Conservation (phyloP, 2,113 vertebrate species). For the Rissa tridactyla region DNA sequence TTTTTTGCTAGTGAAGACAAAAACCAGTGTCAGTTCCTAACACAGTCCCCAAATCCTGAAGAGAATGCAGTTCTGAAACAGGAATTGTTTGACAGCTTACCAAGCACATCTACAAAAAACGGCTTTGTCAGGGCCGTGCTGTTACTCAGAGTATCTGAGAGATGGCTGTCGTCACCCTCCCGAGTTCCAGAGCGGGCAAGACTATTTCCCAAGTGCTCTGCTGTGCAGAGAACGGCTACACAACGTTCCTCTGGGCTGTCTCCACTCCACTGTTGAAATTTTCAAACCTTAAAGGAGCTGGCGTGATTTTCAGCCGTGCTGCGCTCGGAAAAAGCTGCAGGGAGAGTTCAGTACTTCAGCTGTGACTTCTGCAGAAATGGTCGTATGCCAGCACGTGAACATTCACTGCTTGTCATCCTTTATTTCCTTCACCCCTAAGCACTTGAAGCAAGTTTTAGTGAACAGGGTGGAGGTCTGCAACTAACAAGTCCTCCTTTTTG, state of each 20-base stretch:
- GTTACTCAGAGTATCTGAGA: background rate
- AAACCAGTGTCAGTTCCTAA: background rate
- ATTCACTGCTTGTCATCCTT: background rate
- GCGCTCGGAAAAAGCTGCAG: background rate
- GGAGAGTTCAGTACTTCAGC: background rate
- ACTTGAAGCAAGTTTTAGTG: background rate
- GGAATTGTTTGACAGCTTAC: background rate
- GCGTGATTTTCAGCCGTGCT: background rate
- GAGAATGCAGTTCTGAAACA: background rate
- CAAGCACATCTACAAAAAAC: background rate
- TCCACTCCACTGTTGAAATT: background rate
- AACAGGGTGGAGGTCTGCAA: background rate
- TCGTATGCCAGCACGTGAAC: rapidly evolving
- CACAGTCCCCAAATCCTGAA: background rate
- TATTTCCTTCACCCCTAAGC: background rate
- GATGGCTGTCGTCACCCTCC: background rate
- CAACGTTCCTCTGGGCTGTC: background rate
- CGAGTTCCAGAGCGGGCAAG: background rate
- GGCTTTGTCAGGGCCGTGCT: background rate
- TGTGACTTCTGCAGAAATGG: background rate
- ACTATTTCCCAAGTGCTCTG: background rate
- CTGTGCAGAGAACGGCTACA: background rate
- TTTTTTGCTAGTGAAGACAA: background rate
- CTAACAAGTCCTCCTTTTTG: background rate
- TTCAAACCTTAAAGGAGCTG: background rate